Conservation (phyloP, 1,140 invertebrate genomes). For the Dinoponera quadriceps region DNA sequence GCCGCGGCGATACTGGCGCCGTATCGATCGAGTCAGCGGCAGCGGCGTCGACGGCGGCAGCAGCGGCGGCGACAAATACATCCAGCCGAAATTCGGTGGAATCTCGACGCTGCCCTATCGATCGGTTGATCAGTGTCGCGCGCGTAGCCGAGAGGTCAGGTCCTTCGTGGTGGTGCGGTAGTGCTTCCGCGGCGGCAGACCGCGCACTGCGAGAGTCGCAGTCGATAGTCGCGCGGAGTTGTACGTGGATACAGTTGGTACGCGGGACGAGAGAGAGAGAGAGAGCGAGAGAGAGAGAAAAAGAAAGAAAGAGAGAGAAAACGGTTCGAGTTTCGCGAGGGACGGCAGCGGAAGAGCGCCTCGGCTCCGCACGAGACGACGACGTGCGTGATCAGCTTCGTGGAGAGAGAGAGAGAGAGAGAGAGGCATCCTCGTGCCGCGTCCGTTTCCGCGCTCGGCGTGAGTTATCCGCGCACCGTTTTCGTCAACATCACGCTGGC, state of each 20-base stretch:
- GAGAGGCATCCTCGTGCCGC: neutral
- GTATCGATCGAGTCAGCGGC: constrained; percentile 6
- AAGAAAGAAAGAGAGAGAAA: neutral
- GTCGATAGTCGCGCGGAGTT: too few relatives aligned
- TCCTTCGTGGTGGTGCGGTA: constrained; percentile 30
- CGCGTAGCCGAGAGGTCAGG: constrained; percentile 39
- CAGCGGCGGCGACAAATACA: neutral
- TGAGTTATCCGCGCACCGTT: constrained; percentile 9
- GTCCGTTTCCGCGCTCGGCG: constrained; percentile 28
- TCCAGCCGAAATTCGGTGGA: constrained; percentile 2
- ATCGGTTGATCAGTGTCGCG: constrained; percentile 59
- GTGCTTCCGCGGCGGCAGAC: constrained; percentile 29
- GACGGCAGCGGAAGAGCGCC: too few relatives aligned
- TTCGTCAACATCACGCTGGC: constrained; percentile 51
- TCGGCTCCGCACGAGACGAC: too few relatives aligned
- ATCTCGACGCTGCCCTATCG: constrained; percentile 55
- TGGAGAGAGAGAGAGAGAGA: too few relatives aligned
- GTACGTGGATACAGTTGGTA: too few relatives aligned
- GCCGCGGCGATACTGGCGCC: neutral
- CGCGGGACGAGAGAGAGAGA: too few relatives aligned
- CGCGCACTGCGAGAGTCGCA: neutral
- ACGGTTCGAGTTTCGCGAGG: neutral
- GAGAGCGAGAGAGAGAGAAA: neutral
- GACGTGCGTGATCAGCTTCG: too few relatives aligned
- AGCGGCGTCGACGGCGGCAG: neutral